Base-by-base conservation (phyloP, 2,113 vertebrate genomes). In the Atherinomorus stipes region DNA sequence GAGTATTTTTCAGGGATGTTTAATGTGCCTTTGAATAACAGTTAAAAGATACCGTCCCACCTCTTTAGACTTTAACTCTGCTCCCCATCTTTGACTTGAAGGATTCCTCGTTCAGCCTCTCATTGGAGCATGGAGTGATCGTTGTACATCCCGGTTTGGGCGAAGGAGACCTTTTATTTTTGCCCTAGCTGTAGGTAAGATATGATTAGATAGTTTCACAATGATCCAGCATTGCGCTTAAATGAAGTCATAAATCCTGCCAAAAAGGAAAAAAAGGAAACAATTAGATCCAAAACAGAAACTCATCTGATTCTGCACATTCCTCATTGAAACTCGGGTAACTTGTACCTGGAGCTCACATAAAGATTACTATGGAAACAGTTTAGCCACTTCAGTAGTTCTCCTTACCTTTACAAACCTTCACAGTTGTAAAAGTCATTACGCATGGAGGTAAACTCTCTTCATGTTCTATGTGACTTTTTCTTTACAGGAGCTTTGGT, bases 101-200 rank as follows among this genome's bases (percentile, higher is more conserved):
- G 98, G 98, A 74, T 99, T 99, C 88, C 92, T 99, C 2, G 94
- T 99, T 71, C 98, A 99, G 92, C 98, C 98, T 64, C 91, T 98
- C 37, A 64, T 99, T 34, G 97, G 98, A 31, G 97, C 97, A 1
- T 99, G 98, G 97, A 99, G 98, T 87, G 97, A 99, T 88, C 95
- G 96, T 26, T 99, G 98, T 73, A 95, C 95, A 16, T 99, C 98
- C 56, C 95, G 95, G 51, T 98, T 98, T 12, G 98, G 98, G 28
- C 94, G 98, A 67, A 95, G 98, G 63, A 93, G 98, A 74, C 98
- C 98, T 47, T 99, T 99, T 90, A 99, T 99, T 90, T 93, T 99
- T 78, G 97, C 96, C 61, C 92, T 99, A 88, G 95, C 97, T 50
- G 93, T 99, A 88, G 98, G 98, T 99, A 83, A 78, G 87, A 74